Evolutionary conservation across 2,113 vertebrate species (phyloP).

Genomic region (Bubo scandiacus): DNA sequence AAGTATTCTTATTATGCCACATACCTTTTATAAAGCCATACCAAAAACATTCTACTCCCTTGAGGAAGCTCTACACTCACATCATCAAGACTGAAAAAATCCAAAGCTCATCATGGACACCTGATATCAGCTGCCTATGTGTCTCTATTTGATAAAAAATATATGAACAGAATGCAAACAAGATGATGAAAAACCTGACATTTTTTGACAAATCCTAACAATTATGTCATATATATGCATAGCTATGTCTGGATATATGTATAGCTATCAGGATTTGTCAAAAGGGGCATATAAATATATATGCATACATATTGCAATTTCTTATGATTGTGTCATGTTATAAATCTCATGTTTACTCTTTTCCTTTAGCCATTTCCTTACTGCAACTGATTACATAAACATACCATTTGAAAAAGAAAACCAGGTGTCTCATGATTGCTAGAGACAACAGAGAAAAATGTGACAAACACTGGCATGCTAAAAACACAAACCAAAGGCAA

Average conservation of each 20-base stretch:
- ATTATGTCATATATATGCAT: neutral
- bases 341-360: neutral
- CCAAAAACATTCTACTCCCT: neutral
- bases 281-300: neutral
- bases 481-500: neutral
- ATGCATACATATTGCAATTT: neutral
- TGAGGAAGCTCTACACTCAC: neutral
- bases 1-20: neutral
- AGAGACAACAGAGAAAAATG: neutral
- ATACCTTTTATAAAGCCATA: neutral
- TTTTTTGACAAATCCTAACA: neutral
- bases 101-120: neutral
- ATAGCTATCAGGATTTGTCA: neutral
- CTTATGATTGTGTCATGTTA: neutral
- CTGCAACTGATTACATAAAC: neutral
- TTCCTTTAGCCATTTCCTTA: neutral
- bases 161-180: neutral
- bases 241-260: accelerated
- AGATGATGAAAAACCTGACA: neutral
- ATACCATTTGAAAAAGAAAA: neutral
- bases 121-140: neutral
- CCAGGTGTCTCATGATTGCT: neutral
- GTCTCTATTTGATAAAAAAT: neutral
- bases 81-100: neutral
- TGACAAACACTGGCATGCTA: neutral